Conservation (phyloP, 1,140 invertebrate genomes). For the Phenacoccus solenopsis region DNA sequence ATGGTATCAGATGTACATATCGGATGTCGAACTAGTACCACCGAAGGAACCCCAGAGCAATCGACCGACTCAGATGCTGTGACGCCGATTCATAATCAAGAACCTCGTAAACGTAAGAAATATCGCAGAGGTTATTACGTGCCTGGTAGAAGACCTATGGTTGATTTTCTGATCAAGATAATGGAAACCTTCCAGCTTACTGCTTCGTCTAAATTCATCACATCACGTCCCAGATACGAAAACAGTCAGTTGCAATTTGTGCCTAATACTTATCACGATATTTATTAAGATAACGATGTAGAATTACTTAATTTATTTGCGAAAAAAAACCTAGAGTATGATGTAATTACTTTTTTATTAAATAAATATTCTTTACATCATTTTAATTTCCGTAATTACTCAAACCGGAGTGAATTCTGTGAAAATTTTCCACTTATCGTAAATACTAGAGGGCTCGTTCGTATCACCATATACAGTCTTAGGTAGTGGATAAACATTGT, state of each 20-base stretch:
- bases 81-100: not conserved
- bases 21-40: not conserved
- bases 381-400: too few species aligned
- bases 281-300: too few species aligned
- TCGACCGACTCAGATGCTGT: not conserved
- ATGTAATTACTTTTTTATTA: too few species aligned
- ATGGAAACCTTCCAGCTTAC: not conserved
- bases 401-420: not conserved
- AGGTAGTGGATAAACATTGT: not conserved
- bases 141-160: not conserved
- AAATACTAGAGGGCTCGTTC: not conserved
- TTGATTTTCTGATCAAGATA: not conserved
- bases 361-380: too few species aligned
- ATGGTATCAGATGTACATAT: not conserved
- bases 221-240: not conserved
- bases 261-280: not conserved
- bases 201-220: not conserved
- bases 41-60: not conserved
- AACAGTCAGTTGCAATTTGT: not conserved
- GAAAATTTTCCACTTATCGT: not conserved
- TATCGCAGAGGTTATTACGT: not conserved
- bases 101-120: not conserved
- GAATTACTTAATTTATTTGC: too few species aligned
- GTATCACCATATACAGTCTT: not conserved
- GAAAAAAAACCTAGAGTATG: too few species aligned